Base-by-base conservation (phyloP, 1,140 invertebrate genomes). In the Panagrolaimus sp. region DNA sequence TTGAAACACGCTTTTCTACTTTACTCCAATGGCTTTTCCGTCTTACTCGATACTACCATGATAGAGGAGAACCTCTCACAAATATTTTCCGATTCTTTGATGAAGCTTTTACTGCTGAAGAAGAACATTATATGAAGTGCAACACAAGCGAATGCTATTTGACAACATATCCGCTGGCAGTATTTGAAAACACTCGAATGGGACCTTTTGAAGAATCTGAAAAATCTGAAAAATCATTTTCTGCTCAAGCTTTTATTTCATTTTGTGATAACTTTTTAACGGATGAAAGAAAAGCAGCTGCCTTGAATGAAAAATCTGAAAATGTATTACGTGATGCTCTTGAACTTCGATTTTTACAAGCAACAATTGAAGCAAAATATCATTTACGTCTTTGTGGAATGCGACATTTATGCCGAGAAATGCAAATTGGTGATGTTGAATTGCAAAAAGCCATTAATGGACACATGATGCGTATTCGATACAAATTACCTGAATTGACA, bases 401-500 rank as follows among this genome's bases (percentile, higher is more conserved):
- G 21, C 52, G 52, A 58, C 21, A 38, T 38, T 38, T 38, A 38
- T 38, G 32, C 7, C 32, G 32, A 4, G 32, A 38, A 38, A 38
- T 38, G n/a, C 10, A 17, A 8, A 58, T 58, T 21, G 21, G 21
- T 21, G 21, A 26, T 21, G 26, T 26, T 2, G 15, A 58, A n/a
- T 8, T 58, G 0, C 2, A 12, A 9, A 58, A 58, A 26, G 32
- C 32, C 7, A 21, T 58, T 0, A 17, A 58, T 28, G 10, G 28
- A 1, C 52, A 58, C 17, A 28, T 58, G 8, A 21, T 12, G 10
- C 15, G 52, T 12, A 58, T 58, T 4, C 1, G n/a, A 9, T 21
- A 58, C n/a, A 58, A 58, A 28, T 28, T 58, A 28, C 52, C 28
- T 12, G 52, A 58, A n/a, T 8, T 58, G 17, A 58, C 52, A 26